Percentiles rank a stretch among this genome's conserved stretches.
These are phyloP conservation scores for Aldabrachelys gigantea DNA, from an alignment of 2,113 vertebrate genomes.

Conservation along the genomic window DNA sequence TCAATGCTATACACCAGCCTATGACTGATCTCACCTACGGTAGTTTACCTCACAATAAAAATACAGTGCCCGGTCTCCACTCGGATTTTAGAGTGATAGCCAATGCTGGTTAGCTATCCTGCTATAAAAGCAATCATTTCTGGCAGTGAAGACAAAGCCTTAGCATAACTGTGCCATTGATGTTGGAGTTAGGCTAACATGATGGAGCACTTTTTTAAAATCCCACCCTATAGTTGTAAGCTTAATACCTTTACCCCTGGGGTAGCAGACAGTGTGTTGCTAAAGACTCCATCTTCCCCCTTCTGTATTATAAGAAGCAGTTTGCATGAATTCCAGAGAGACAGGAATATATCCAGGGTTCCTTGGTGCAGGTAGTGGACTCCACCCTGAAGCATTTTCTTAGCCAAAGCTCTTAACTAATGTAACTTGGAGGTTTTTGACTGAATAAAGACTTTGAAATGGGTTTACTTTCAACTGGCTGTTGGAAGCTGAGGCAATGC, in stretches of 20 bases:
- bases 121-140: not conserved
- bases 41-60: not conserved
- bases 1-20: not conserved
- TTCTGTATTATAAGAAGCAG: not conserved
- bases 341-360: not conserved
- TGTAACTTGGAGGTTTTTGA: not conserved
- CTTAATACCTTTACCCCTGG: not conserved
- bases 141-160: not conserved
- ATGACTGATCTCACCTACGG: not conserved
- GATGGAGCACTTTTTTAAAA: not conserved
- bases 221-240: not conserved
- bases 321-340: not conserved
- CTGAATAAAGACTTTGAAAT: not conserved
- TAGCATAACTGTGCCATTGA: not conserved
- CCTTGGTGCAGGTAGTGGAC: too few relatives aligned
- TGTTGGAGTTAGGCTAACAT: not conserved
- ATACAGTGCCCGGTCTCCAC: not conserved
- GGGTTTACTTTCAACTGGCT: not conserved
- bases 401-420: not conserved
- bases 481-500: not conserved
- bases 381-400: not conserved
- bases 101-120: not conserved
- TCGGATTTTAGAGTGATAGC: not conserved
- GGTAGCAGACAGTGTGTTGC: not conserved
- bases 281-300: not conserved